A percentile compares a stretch with the other conserved stretches of the same genome.
Evolutionary conservation across 1,140 invertebrate genomes (phyloP).

Genomic region (Callitettix versicolor): DNA sequence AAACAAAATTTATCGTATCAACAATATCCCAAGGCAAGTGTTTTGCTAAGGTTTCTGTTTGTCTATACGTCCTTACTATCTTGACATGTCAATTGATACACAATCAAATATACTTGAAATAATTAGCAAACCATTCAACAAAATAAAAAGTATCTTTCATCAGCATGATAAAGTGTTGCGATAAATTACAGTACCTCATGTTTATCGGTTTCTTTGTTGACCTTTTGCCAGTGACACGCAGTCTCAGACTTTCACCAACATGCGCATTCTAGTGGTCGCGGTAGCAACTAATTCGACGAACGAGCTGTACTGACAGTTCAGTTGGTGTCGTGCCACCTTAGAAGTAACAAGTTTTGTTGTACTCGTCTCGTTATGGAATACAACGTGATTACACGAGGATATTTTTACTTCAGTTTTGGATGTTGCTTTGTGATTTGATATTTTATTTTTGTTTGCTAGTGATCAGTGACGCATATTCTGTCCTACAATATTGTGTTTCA

Average conservation of each 20-base stretch:
- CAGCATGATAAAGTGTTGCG: slow-evolving; percentile 6
- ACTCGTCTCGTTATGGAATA: not conserved
- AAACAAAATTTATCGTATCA: too few species aligned
- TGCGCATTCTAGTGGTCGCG: slow-evolving; percentile 9
- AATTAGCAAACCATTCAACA: slow-evolving; percentile 7
- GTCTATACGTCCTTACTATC: too few species aligned
- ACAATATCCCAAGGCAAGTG: too few species aligned
- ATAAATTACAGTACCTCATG: slow-evolving; percentile 9
- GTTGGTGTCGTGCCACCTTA: slow-evolving; percentile 1
- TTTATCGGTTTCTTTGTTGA: slow-evolving; percentile 4
- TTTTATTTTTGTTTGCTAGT: not conserved
- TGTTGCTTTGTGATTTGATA: not conserved
- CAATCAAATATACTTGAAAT: too few species aligned
- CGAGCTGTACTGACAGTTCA: not conserved
- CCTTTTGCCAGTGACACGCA: slow-evolving; percentile 3
- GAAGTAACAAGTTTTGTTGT: not conserved
- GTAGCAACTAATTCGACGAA: not conserved
- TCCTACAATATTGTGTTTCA: not conserved
- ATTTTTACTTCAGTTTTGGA: not conserved
- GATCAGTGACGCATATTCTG: not conserved
- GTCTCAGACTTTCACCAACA: not conserved
- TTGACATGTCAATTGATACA: too few species aligned
- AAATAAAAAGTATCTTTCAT: slow-evolving; percentile 2
- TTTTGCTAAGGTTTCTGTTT: too few species aligned
- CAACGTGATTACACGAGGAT: not conserved